Percentiles rank a stretch among this genome's conserved stretches.
These are phyloP conservation scores for Mionectes macconnelli DNA, from an alignment of 2,113 vertebrate species.

Conservation along the genomic window DNA sequence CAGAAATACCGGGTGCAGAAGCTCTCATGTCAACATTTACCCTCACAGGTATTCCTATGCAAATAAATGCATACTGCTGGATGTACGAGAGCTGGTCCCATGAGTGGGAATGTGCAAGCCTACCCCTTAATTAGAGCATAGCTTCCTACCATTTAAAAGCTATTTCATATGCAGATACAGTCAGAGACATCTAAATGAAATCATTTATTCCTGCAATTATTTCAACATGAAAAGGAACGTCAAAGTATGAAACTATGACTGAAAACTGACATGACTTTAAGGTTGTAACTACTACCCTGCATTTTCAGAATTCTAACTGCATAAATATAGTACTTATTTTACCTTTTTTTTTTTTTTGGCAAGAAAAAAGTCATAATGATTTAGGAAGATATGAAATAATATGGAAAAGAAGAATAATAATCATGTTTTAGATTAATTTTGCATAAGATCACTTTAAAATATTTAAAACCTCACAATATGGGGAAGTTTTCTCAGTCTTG, in stretches of 20 bases:
- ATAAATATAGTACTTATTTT: neutral
- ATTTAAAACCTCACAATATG: neutral
- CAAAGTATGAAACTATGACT: neutral
- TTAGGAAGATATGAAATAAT: neutral
- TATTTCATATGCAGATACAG: constrained; percentile 10
- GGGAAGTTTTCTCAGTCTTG: neutral
- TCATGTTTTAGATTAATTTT: neutral
- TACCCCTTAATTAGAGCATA: neutral
- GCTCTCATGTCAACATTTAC: neutral
- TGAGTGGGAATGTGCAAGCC: neutral
- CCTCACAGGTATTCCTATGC: neutral
- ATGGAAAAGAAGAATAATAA: neutral
- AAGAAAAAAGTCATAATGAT: neutral
- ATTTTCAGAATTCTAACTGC: neutral
- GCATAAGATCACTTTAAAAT: constrained; percentile 8
- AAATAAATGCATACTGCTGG: neutral
- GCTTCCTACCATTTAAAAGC: neutral
- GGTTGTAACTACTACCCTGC: neutral
- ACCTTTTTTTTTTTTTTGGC: neutral
- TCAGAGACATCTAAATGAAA: constrained; percentile 2
- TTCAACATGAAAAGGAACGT: constrained; percentile 11
- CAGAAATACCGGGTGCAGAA: neutral
- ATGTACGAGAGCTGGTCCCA: neutral
- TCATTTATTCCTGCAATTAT: constrained; percentile 19
- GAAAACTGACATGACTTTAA: constrained; percentile 16